Conservation (phyloP, 2,113 vertebrate species). For the Pedionomus torquatus region DNA sequence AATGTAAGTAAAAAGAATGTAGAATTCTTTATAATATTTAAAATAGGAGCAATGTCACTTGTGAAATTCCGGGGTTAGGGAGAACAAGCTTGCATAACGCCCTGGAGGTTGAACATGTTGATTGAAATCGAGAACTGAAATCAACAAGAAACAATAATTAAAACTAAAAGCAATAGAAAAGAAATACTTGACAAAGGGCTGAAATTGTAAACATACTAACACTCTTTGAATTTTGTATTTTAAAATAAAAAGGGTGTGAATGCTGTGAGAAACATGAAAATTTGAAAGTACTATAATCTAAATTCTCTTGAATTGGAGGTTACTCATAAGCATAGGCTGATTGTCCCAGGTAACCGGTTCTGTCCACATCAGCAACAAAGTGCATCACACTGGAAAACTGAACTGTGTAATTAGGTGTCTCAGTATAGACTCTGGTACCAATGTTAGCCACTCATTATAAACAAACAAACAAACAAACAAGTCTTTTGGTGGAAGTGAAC, state of each 20-base stretch:
- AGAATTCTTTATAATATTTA: neutral
- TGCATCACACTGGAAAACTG: neutral
- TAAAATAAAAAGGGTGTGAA: neutral
- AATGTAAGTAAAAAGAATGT: neutral
- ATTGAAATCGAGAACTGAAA: constrained; percentile 17
- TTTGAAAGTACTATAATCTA: neutral
- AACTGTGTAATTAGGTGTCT: neutral
- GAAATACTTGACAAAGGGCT: neutral
- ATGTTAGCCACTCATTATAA: neutral
- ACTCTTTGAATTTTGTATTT: neutral
- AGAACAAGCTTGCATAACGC: neutral
- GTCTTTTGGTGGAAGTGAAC: neutral
- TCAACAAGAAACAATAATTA: neutral
- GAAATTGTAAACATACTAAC: neutral
- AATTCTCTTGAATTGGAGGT: neutral
- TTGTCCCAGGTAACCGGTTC: neutral
- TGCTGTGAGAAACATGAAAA: neutral
- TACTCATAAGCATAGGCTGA: neutral
- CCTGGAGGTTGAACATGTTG: neutral
- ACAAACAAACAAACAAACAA: neutral
- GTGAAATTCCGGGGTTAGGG: neutral
- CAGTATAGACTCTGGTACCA: neutral
- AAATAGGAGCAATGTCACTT: neutral
- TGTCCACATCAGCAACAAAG: neutral
- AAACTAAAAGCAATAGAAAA: neutral